Evolutionary conservation across 2,113 vertebrate species (phyloP).

Genomic region (Eudyptes chrysolophus): DNA sequence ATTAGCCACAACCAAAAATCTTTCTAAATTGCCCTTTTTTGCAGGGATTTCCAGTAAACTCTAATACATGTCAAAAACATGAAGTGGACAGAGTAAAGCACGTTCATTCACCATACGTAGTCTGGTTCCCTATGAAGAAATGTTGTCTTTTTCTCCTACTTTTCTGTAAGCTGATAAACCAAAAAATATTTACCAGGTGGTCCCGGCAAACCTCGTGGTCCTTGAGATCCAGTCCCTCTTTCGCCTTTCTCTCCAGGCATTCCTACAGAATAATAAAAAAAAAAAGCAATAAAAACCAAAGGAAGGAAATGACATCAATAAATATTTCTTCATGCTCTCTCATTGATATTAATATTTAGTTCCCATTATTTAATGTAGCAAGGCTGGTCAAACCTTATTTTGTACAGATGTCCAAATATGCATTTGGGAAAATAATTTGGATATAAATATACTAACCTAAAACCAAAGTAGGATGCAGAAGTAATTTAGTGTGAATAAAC

Average conservation of each 20-base stretch:
- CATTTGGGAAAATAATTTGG: not conserved
- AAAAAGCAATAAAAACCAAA: not conserved
- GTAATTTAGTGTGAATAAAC: not conserved
- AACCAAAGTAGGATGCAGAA: not conserved
- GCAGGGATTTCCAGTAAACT: not conserved
- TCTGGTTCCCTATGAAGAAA: not conserved
- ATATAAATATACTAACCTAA: constrained; percentile 35
- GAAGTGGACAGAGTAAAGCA: not conserved
- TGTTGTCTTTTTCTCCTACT: not conserved
- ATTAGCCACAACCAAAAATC: not conserved
- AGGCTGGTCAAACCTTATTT: constrained; percentile 32
- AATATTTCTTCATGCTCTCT: not conserved
- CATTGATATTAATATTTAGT: not conserved
- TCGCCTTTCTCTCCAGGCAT: constrained; percentile 92
- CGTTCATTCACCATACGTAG: not conserved
- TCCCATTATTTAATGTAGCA: constrained; percentile 5
- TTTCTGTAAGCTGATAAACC: not conserved
- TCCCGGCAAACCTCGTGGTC: constrained; percentile 85
- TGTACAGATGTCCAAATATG: constrained; percentile 23
- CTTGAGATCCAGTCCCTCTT: constrained; percentile 86
- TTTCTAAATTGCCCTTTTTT: not conserved
- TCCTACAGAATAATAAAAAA: constrained; percentile 71
- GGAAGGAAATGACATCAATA: not conserved
- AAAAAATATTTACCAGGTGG: constrained; percentile 82
- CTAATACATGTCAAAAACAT: not conserved